These are phyloP conservation scores for Stenolophus ochropezus DNA, from an alignment of 2,888 invertebrate species.

Conservation along the genomic window DNA sequence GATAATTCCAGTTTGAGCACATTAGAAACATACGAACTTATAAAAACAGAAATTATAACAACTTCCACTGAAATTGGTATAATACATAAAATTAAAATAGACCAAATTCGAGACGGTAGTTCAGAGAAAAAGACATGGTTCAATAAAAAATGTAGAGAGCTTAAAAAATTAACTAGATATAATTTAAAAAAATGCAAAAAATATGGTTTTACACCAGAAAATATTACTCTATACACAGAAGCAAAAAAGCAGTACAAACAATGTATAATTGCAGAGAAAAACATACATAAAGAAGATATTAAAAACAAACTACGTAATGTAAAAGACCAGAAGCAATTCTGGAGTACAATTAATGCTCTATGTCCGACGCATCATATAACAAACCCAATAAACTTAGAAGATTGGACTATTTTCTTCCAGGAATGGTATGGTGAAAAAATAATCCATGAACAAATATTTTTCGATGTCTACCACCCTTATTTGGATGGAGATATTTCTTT, in stretches of 20 bases:
- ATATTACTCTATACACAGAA: background rate
- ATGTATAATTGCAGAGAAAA: background rate
- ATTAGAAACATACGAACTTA: background rate
- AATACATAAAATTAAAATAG: constrained; percentile 6
- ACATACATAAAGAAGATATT: background rate
- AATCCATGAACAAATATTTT: background rate
- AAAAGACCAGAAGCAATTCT: constrained; percentile 3
- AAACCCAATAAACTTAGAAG: constrained; percentile 1
- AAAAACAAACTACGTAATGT: background rate
- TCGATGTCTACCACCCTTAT: constrained; percentile 7
- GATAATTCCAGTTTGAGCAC: background rate
- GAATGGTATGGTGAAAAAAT: background rate
- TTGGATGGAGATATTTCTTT: background rate
- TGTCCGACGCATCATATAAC: background rate
- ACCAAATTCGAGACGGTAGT: background rate
- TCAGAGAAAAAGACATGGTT: background rate
- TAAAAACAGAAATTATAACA: background rate
- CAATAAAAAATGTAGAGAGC: background rate
- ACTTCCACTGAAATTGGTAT: constrained; percentile 8
- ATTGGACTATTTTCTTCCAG: background rate
- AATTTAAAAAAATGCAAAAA: constrained; percentile 5
- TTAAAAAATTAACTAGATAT: background rate
- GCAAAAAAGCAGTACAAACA: background rate
- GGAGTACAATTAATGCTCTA: background rate
- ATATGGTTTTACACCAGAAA: background rate